Evolutionary conservation across 2,888 invertebrate genomes (phyloP).

Genomic region (Sarcophaga carnaria): DNA sequence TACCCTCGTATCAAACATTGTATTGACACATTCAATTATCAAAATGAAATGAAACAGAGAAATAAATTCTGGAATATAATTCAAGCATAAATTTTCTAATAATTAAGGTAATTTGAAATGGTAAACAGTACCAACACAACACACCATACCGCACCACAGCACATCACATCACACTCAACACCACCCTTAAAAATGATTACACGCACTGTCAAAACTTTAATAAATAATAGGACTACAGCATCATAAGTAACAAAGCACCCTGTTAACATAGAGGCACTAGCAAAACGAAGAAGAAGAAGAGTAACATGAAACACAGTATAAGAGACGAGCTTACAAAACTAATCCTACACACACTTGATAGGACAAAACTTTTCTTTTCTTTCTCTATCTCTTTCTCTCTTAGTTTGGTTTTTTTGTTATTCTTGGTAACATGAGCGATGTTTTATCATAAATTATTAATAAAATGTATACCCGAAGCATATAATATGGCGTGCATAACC

Average conservation of each 20-base stretch:
- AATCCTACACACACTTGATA: constrained; percentile 66
- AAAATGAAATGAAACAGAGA: background rate
- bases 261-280: background rate
- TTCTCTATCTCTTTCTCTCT: too few species aligned
- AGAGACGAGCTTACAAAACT: constrained; percentile 65
- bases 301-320: constrained; percentile 24
- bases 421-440: constrained; percentile 46
- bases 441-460: constrained; percentile 61
- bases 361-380: constrained; percentile 13
- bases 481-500: constrained; percentile 62
- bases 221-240: constrained; percentile 41
- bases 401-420: background rate
- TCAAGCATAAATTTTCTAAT: constrained; percentile 61
- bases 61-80: constrained; percentile 11
- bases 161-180: background rate
- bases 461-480: constrained; percentile 44
- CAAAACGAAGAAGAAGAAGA: background rate
- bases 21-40: constrained; percentile 68
- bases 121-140: constrained; percentile 12
- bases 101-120: constrained; percentile 62
- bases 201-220: constrained; percentile 59
- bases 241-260: constrained; percentile 29
- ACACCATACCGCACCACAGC: too few species aligned
- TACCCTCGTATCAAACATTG: constrained; percentile 33
- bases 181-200: constrained; percentile 40